Conservation (phyloP, 2,797 vertebrate species). For the Enteromius anoplus region DNA sequence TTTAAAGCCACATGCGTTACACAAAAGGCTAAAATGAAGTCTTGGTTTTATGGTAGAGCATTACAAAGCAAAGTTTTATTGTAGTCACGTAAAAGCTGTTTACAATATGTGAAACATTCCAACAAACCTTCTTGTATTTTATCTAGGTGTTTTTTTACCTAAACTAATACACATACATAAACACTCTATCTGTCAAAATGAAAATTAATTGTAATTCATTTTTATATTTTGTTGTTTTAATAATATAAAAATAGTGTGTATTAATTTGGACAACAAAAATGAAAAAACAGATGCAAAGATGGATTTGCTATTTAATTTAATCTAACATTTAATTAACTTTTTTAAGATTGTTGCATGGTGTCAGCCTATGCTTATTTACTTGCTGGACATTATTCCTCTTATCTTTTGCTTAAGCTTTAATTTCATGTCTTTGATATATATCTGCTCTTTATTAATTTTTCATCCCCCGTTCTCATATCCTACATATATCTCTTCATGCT, state of each 20-base stretch:
- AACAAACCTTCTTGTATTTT: background rate
- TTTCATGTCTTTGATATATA: slow-evolving; percentile 22
- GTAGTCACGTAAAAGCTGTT: slow-evolving; percentile 45
- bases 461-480: slow-evolving; percentile 26
- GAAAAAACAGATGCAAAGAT: background rate
- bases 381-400: background rate
- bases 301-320: background rate
- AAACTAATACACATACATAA: slow-evolving; percentile 6
- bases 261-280: background rate
- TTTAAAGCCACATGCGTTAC: slow-evolving; percentile 2
- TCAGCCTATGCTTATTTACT: background rate
- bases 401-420: slow-evolving; percentile 30
- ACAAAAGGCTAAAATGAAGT: background rate
- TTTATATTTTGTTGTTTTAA: background rate
- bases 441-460: slow-evolving; percentile 45
- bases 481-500: slow-evolving; percentile 24
- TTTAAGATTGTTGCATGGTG: background rate
- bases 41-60: slow-evolving; percentile 44
- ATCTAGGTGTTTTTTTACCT: slow-evolving; percentile 47
- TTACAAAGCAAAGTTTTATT: slow-evolving; percentile 45
- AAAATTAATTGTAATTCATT: background rate
- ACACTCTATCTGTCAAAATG: background rate
- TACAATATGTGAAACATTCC: slow-evolving; percentile 27
- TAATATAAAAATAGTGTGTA: background rate
- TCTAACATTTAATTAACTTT: background rate